phyloP scores from a whole-genome alignment of 2,797 vertebrate species.

The Synaphobranchus kaupii region DNA sequence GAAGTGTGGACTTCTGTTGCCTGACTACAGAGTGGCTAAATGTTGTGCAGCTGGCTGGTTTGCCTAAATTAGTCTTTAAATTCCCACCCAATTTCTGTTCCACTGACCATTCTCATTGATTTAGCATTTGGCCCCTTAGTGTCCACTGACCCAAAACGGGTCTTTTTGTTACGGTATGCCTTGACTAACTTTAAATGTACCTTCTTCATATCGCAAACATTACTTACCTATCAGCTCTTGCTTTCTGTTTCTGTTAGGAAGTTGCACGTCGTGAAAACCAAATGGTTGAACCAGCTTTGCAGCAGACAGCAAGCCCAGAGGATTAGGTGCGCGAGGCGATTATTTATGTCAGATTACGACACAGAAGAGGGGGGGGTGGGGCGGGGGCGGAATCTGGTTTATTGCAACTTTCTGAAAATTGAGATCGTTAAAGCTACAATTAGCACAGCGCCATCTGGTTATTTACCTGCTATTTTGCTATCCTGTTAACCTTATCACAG shows the following conservation, averaged over 20 bases:
- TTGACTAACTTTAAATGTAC: neutral
- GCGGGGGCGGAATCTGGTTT: neutral
- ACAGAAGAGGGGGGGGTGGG: neutral
- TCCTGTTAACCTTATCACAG: too few relatives aligned
- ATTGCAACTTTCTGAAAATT: neutral
- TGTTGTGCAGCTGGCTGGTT: neutral
- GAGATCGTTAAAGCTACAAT: neutral
- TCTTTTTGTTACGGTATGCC: neutral
- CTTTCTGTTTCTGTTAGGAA: neutral
- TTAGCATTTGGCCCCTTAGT: neutral
- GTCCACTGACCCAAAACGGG: neutral
- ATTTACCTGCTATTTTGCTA: neutral
- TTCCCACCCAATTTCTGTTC: neutral
- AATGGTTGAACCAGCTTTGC: neutral
- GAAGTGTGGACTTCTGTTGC: neutral
- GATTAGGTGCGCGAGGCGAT: slow-evolving; percentile 4
- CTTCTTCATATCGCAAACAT: neutral
- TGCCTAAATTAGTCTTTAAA: neutral
- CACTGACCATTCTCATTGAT: neutral
- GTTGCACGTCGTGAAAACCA: neutral
- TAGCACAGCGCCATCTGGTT: neutral
- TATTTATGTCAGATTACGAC: neutral
- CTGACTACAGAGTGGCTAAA: neutral
- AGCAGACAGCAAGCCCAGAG: neutral
- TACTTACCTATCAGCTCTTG: neutral